Conservation (phyloP, 1,140 invertebrate genomes). For the Neodiprion lecontei region DNA sequence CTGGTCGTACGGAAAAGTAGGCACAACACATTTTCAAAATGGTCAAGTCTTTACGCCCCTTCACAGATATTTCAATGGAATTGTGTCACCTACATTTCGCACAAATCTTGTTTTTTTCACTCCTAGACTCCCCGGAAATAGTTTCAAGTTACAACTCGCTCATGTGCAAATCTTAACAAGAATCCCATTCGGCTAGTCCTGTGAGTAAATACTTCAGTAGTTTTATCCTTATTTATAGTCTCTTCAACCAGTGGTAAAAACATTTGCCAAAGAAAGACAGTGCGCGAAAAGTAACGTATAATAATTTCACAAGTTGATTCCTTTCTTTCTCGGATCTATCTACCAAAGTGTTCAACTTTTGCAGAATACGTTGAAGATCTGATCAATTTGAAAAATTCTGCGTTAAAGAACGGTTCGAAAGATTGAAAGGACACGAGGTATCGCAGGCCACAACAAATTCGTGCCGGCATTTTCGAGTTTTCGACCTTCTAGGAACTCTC, state of each 20-base stretch:
- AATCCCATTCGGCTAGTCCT: too few relatives aligned
- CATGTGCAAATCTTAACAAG: not conserved
- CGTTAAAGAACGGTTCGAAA: not conserved
- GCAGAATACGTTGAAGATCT: too few relatives aligned
- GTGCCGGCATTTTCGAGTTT: not conserved
- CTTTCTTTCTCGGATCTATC: too few relatives aligned
- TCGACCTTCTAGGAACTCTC: conserved; percentile 5
- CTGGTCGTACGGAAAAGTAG: conserved; percentile 1
- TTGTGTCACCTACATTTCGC: not conserved
- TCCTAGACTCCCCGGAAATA: not conserved
- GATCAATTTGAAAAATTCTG: not conserved
- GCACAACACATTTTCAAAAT: not conserved
- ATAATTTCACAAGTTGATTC: too few relatives aligned
- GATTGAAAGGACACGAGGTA: not conserved
- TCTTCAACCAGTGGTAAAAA: too few relatives aligned
- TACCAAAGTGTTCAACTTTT: too few relatives aligned
- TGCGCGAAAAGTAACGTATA: too few relatives aligned
- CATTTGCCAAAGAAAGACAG: too few relatives aligned
- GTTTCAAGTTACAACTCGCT: not conserved
- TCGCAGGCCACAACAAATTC: not conserved
- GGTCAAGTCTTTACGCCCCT: not conserved
- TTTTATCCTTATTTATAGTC: too few relatives aligned
- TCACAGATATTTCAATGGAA: not conserved
- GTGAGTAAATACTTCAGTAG: not conserved
- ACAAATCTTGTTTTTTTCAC: too few relatives aligned